These are phyloP conservation scores for Lycodopsis pacificus DNA, from an alignment of 2,797 vertebrate genomes.

Conservation along the genomic window DNA sequence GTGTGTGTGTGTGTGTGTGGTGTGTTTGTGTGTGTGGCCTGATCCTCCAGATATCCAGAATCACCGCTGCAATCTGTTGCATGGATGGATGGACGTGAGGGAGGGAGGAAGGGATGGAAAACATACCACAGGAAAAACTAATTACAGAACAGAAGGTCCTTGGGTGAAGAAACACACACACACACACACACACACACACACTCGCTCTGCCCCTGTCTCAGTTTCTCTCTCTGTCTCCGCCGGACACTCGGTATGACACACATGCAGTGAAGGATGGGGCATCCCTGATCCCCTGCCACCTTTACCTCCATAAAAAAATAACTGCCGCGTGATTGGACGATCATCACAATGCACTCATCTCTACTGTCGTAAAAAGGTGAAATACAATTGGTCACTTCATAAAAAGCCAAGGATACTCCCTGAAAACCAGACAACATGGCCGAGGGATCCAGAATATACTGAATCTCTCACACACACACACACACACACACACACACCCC, in stretches of 20 bases:
- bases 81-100: conserved; percentile 46
- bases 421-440: conserved; percentile 27
- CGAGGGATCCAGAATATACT: conserved; percentile 9
- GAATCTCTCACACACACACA: not conserved
- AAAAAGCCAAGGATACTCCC: conserved; percentile 61
- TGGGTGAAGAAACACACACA: conserved; percentile 51
- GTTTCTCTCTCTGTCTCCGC: conserved; percentile 15
- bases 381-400: conserved; percentile 45
- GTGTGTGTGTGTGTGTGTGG: conserved; percentile 16
- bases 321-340: conserved; percentile 41
- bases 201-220: not conserved
- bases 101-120: conserved; percentile 42
- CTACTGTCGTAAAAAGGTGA: conserved; percentile 57
- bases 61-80: conserved; percentile 78
- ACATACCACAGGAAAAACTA: conserved; percentile 77
- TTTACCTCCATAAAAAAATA: conserved; percentile 60
- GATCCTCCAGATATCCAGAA: conserved; percentile 77
- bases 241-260: conserved; percentile 23
- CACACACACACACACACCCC: not conserved
- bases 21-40: conserved; percentile 26
- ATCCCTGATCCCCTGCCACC: conserved; percentile 50
- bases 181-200: conserved; percentile 14
- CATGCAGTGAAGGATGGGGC: conserved; percentile 47
- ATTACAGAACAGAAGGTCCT: conserved; percentile 78
- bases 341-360: conserved; percentile 50